phyloP scores from a whole-genome alignment of 2,888 invertebrate genomes.

The Megalurothrips usitatus region DNA sequence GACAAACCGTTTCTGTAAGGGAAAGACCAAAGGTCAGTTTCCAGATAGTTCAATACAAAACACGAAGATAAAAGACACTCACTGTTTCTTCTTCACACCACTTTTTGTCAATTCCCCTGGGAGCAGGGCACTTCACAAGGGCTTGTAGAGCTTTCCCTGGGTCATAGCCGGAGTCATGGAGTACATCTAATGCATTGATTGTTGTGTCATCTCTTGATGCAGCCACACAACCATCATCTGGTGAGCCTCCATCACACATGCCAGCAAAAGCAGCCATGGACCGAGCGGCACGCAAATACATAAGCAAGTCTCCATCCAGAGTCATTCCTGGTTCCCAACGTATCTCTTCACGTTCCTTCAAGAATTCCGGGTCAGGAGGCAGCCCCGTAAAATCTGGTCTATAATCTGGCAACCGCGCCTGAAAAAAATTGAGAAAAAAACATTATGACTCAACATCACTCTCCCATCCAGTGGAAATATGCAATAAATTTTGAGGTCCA shows the following conservation, averaged over 20 bases:
- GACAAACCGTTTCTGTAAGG: conserved; percentile 80
- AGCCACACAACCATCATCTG: conserved; percentile 94
- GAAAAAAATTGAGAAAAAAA: conserved; percentile 41
- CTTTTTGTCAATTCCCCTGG: conserved; percentile 94
- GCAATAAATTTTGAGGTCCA: no score
- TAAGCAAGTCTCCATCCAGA: conserved; percentile 89
- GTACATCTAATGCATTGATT: conserved; percentile 91
- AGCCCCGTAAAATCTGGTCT: conserved; percentile 49
- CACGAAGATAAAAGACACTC: conserved; percentile 39
- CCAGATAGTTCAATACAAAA: conserved; percentile 20
- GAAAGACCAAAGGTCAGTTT: conserved; percentile 33
- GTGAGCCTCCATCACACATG: conserved; percentile 97
- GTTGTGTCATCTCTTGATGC: conserved; percentile 97
- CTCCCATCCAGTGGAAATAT: neutral
- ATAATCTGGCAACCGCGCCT: conserved; percentile 62
- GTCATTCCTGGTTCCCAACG: conserved; percentile 93
- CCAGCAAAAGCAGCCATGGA: conserved; percentile 98
- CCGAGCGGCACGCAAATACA: conserved; percentile 94
- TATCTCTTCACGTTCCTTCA: conserved; percentile 73
- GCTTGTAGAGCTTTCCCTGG: conserved; percentile 94
- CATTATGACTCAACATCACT: neutral
- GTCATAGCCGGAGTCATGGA: conserved; percentile 95
- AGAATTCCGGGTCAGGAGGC: conserved; percentile 49
- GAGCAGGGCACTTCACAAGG: conserved; percentile 93
- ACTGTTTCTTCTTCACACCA: conserved; percentile 96